Evolutionary conservation across 2,113 vertebrate genomes (phyloP), one percentile per base, ranked within the genome.

Genomic region (Lophura nycthemera): DNA sequence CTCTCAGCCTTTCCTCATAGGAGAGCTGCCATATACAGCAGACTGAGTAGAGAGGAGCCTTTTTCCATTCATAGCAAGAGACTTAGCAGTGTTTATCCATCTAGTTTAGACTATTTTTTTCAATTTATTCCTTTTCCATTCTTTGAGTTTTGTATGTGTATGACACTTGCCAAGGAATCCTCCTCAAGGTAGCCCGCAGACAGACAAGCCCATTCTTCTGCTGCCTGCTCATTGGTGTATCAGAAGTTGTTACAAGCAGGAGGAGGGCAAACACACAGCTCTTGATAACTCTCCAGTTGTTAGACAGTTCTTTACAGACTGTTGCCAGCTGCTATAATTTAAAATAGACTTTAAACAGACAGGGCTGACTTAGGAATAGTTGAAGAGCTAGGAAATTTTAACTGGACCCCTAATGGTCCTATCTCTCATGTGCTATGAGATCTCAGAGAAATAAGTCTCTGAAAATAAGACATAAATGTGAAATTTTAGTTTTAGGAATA

Each of bases 401-500:
- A 91, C 78, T 70, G 56, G 38, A 57, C 89, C 32, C 30, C 20
- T 70, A 29, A 38, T 10, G 7, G 24, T 70, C 38, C 22, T 24
- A 57, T 73, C 8, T 77, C 32, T 89, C 25, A 29, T 50, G 20
- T 65, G 24, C 45, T 70, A 50, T 2, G 4, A 85, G 18, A 47
- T 79, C 43, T 73, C 34, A 64, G 38, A 94, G 27, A 54, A 27
- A 29, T 8, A 30, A 54, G 27, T 30, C 22, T 17, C 27, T 36
- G 56, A 88, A 93, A 83, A 57, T 77, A 69, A 52, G 61, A 59
- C 50, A 56, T n/a, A 67, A 77, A 59, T 81, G 19, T 30, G n/a
- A 27, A 63, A 17, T 65, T 92, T 89, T 72, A 78, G 36, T 92
- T 96, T 90, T 66, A 92, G 56, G 38, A 65, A 24, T 34, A 30